Evolutionary conservation across 2,888 invertebrate genomes (phyloP).

Genomic region (Ennomos quercinarius): DNA sequence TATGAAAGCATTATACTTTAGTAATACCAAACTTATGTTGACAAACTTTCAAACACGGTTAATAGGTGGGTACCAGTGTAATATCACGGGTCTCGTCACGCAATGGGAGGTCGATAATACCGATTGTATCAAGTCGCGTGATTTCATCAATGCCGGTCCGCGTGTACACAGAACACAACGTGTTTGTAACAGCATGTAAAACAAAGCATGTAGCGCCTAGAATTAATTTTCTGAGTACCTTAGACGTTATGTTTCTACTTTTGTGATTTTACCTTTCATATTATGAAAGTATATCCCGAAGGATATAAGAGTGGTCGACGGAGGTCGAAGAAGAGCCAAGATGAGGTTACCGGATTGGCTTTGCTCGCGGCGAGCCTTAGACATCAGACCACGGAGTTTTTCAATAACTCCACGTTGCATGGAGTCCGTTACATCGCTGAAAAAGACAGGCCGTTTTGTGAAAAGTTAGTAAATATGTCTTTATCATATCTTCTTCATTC

Average conservation of each 20-base stretch:
- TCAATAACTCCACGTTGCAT: conserved; percentile 91
- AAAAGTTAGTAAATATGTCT: conserved; percentile 85
- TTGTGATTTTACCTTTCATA: conserved; percentile 11
- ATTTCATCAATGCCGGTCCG: conserved; percentile 42
- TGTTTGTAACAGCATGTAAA: conserved; percentile 51
- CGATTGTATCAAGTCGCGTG: conserved; percentile 63
- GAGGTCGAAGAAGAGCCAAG: conserved; percentile 44
- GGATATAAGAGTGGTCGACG: conserved; percentile 46
- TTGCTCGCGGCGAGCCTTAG: conserved; percentile 87
- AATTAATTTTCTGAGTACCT: not conserved
- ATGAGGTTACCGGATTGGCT: conserved; percentile 62
- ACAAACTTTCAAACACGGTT: conserved; percentile 29
- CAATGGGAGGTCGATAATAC: conserved; percentile 62
- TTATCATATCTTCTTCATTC: not conserved
- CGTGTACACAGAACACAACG: conserved; percentile 37
- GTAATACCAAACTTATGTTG: not conserved
- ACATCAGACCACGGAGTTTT: conserved; percentile 90
- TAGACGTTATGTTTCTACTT: conserved; percentile 12
- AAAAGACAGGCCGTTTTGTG: conserved; percentile 89
- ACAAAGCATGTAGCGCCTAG: conserved; percentile 13
- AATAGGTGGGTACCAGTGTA: conserved; percentile 16
- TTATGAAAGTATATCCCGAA: conserved; percentile 72
- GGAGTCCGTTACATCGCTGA: conserved; percentile 93
- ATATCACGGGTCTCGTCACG: conserved; percentile 45
- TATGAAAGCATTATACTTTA: not conserved